These are phyloP conservation scores for Leptobrachium ailaonicum DNA, from an alignment of 2,113 vertebrate species.

Conservation along the genomic window DNA sequence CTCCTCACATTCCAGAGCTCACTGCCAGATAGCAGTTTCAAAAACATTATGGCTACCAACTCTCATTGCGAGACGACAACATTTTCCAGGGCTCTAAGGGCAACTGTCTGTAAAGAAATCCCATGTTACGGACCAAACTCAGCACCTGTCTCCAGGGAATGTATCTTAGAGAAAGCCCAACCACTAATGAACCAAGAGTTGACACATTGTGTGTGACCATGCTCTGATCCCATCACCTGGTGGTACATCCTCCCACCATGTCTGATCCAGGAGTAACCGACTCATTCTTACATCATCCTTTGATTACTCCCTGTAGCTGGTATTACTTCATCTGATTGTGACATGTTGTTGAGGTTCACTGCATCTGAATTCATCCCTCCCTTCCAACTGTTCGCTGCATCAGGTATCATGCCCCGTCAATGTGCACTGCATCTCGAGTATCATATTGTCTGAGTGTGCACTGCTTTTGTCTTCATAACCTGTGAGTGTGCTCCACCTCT, in stretches of 20 bases:
- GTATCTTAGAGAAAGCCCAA: too few species aligned
- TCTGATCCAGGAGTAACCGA: background rate
- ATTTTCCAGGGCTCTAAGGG: too few species aligned
- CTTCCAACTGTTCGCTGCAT: constrained; percentile 2
- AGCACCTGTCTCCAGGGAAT: too few species aligned
- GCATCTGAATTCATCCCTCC: constrained; percentile 23
- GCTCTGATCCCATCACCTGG: background rate
- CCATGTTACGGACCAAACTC: too few species aligned
- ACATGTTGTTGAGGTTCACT: constrained; percentile 1
- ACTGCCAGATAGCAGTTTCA: too few species aligned
- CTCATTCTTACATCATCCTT: constrained; percentile 2
- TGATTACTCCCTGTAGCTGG: background rate
- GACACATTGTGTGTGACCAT: background rate
- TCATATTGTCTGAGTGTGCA: constrained; percentile 10
- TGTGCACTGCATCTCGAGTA: constrained; percentile 20
- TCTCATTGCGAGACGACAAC: too few species aligned
- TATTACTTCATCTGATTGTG: background rate
- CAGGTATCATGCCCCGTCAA: constrained; percentile 23
- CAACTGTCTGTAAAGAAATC: too few species aligned
- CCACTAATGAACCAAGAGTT: background rate
- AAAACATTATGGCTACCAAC: too few species aligned
- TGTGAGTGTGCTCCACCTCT: constrained; percentile 23
- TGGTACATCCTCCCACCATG: background rate
- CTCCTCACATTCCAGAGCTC: too few species aligned
- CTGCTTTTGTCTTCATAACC: constrained; percentile 27